Conservation (phyloP, 2,113 vertebrate genomes). For the Apteryx mantelli region DNA sequence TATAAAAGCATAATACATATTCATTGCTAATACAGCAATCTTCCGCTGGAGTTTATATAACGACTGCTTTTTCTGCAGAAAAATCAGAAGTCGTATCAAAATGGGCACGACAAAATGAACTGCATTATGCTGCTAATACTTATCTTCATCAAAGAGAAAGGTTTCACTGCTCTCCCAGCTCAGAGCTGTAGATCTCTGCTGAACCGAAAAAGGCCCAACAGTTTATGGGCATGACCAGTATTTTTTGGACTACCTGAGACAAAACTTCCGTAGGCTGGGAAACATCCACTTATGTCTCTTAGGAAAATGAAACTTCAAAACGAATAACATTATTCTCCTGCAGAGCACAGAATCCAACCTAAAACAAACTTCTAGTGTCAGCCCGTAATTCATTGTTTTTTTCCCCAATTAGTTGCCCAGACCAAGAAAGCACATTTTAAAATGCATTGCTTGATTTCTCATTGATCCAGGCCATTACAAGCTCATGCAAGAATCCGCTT, state of each 20-base stretch:
- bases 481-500: neutral
- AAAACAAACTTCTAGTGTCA: neutral
- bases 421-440: neutral
- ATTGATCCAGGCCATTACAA: neutral
- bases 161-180: neutral
- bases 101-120: neutral
- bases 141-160: neutral
- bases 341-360: neutral
- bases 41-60: neutral
- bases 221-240: fast-evolving
- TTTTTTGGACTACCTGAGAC: neutral
- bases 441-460: neutral
- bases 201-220: no score
- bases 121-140: neutral
- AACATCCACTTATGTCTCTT: neutral
- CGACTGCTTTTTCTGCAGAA: neutral
- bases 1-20: neutral
- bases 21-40: neutral
- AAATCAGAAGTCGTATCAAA: neutral
- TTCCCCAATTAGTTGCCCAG: neutral
- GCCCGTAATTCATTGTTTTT: neutral
- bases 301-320: neutral
- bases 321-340: neutral
- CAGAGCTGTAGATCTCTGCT: neutral
- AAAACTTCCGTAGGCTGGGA: neutral